A percentile compares a stretch with the other conserved stretches of the same genome.
Conservation (phyloP, 2,113 vertebrate species). For the Cranoglanis bouderius region DNA sequence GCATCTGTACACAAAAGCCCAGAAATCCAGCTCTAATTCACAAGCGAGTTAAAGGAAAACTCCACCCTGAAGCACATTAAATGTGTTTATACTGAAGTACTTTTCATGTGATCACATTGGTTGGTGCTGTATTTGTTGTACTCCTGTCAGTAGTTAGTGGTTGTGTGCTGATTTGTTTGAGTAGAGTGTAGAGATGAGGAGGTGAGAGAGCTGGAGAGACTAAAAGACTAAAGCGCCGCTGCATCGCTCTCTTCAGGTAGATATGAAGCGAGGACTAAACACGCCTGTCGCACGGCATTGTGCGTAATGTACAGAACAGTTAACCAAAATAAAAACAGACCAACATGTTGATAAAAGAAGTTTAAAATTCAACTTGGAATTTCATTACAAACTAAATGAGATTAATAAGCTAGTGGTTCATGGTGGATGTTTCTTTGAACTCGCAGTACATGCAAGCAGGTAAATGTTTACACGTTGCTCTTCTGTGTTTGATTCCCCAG, state of each 20-base stretch:
- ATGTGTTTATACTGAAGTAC: background rate
- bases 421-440: background rate
- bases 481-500: constrained; percentile 46
- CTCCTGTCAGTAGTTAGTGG: too few relatives aligned
- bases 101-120: too few relatives aligned
- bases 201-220: too few relatives aligned
- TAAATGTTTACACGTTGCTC: background rate
- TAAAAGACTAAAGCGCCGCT: too few relatives aligned
- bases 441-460: background rate
- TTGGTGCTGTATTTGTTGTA: too few relatives aligned
- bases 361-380: too few relatives aligned
- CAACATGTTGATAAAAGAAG: background rate
- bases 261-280: too few relatives aligned
- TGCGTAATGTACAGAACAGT: too few relatives aligned
- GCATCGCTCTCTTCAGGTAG: background rate
- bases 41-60: background rate
- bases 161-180: too few relatives aligned
- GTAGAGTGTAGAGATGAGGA: too few relatives aligned
- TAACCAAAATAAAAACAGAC: too few relatives aligned
- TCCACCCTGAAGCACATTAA: background rate
- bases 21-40: background rate
- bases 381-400: background rate
- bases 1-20: background rate
- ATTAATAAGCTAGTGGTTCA: background rate
- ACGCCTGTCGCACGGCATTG: too few relatives aligned